These are phyloP conservation scores for Mormyrus lacerda DNA, from an alignment of 2,113 vertebrate genomes.

Conservation along the genomic window DNA sequence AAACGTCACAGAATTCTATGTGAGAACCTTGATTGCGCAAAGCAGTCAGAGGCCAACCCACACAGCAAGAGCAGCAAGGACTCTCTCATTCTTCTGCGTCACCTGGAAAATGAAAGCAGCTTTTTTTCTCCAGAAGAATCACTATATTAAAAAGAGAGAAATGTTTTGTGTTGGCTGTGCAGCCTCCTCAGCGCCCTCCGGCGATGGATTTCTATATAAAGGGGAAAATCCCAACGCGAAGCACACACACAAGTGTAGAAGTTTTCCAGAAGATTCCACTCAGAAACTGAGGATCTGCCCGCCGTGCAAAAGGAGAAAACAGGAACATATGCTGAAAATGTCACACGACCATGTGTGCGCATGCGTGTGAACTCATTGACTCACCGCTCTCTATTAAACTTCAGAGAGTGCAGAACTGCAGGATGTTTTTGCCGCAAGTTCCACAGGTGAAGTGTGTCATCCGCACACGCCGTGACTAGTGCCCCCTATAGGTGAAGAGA, in stretches of 20 bases:
- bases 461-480: slow-evolving; percentile 87
- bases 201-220: neutral
- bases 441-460: slow-evolving; percentile 94
- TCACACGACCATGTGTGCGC: neutral
- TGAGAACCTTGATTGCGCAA: neutral
- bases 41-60: neutral
- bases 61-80: neutral
- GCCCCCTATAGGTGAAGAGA: slow-evolving; percentile 70
- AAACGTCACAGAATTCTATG: neutral
- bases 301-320: neutral
- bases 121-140: neutral
- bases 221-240: neutral
- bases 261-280: neutral
- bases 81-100: neutral
- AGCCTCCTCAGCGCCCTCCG: neutral
- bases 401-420: slow-evolving; percentile 90
- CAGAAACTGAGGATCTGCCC: neutral
- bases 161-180: neutral
- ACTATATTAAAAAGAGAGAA: neutral
- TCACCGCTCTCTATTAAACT: slow-evolving; percentile 96
- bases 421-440: slow-evolving; percentile 92
- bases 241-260: neutral
- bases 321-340: neutral
- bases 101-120: neutral
- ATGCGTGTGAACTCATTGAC: slow-evolving; percentile 15